phyloP scores from a whole-genome alignment of 2,113 vertebrate genomes.

The Heterotis niloticus region DNA sequence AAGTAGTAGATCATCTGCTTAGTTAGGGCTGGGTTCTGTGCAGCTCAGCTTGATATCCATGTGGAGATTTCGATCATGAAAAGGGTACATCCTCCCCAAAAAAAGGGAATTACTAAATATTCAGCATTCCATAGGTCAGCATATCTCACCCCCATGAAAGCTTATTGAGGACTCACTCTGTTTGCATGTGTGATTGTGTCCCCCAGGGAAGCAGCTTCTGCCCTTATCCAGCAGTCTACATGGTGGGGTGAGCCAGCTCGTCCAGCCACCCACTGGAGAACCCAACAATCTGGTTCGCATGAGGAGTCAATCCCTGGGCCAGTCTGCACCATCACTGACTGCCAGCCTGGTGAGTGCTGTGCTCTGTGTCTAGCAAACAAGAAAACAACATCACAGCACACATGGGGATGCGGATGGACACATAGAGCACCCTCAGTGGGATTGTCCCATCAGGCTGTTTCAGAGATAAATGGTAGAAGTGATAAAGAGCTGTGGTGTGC shows the following conservation, averaged over 20 bases:
- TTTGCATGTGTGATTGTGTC: background rate
- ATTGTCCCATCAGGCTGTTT: too few relatives aligned
- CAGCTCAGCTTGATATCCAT: too few relatives aligned
- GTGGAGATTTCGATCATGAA: too few relatives aligned
- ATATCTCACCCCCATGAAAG: too few relatives aligned
- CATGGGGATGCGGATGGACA: background rate
- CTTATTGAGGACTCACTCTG: too few relatives aligned
- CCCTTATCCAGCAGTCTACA: conserved; percentile 87
- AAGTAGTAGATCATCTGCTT: too few relatives aligned
- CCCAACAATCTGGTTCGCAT: conserved; percentile 88
- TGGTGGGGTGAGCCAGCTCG: conserved; percentile 76
- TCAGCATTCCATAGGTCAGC: too few relatives aligned
- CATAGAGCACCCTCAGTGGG: background rate
- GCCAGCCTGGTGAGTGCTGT: conserved; percentile 79
- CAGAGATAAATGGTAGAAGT: too few relatives aligned
- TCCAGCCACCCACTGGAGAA: conserved; percentile 78
- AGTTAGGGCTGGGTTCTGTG: too few relatives aligned
- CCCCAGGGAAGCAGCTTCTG: conserved; percentile 85
- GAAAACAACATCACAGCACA: background rate
- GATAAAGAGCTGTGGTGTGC: too few relatives aligned
- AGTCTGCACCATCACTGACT: conserved; percentile 93
- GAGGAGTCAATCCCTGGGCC: conserved; percentile 87
- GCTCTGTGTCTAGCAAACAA: background rate
- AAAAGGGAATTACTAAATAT: too few relatives aligned
- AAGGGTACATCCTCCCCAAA: too few relatives aligned